These are phyloP conservation scores for Serilophus lunatus DNA, from an alignment of 2,113 vertebrate genomes.

Conservation along the genomic window DNA sequence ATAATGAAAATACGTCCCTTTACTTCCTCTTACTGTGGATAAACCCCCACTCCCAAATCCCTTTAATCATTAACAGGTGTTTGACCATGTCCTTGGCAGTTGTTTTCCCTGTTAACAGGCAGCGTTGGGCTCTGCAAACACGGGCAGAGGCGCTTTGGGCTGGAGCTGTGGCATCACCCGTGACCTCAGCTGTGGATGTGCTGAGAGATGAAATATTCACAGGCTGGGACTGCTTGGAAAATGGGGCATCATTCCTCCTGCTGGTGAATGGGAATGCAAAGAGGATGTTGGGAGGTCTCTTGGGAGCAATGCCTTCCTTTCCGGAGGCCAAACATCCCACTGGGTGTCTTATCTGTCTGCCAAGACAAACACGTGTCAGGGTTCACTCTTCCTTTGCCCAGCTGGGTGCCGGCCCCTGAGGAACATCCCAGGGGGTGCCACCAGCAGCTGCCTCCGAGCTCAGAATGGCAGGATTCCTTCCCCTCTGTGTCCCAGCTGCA, in stretches of 20 bases:
- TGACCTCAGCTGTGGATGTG: neutral
- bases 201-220: neutral
- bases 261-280: rapidly evolving
- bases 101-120: neutral
- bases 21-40: neutral
- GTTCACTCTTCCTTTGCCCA: neutral
- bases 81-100: neutral
- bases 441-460: too few species aligned
- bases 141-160: rapidly evolving
- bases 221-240: neutral
- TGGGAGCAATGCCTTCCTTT: neutral
- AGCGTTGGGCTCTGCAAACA: neutral
- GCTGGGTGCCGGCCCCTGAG: neutral
- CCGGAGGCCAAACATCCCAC: neutral
- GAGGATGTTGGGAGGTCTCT: neutral
- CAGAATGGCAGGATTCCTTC: too few species aligned
- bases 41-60: neutral
- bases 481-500: neutral
- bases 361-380: neutral
- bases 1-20: neutral
- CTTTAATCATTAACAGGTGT: neutral
- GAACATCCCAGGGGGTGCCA: rapidly evolving
- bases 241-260: rapidly evolving
- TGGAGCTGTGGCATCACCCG: neutral
- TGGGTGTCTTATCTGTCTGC: neutral